Evolutionary conservation across 1,140 invertebrate genomes (phyloP), one percentile per base, ranked within the genome.

Genomic region (Gryon sp.): DNA sequence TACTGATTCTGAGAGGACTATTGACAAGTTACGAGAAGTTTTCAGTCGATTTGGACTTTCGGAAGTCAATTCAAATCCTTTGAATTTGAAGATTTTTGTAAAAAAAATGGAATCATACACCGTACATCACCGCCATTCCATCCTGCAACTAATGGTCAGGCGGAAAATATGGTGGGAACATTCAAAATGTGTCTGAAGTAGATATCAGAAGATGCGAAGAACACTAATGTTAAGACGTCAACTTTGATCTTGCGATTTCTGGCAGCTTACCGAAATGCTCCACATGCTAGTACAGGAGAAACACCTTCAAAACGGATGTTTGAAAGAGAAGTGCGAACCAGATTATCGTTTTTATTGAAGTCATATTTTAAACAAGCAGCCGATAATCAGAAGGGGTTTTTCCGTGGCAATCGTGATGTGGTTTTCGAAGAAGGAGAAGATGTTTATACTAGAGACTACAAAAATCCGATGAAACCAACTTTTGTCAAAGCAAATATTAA

Each of bases 391-490:
- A 69, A 41, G 1, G 26, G 69, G 14, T 60, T 38, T 34, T 72
- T 77, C 57, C 14, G 60, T n/a, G 69, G 70, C 2, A 48, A 75
- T n/a, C 38, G 76, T 36, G 19, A 66, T 2, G 12, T 70, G 11
- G 15, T 34, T 14, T 79, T 81, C 46, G 20, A 43, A 19, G 46
- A 28, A 14, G 76, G 65, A 1, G 76, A 79, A 34, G 26, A 48
- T n/a, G 76, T 81, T 8, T 79, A 76, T 16, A 48, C 43, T 11
- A 69, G 53, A 34, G 66, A 70, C 69, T 80, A 75, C 19, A 73
- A 53, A 38, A 66, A 72, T 32, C 75, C 75, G 7, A 60, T 43
- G 48, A 75, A 78, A 48, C 72, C 66, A 28, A 41, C 28, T 6
- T 80, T 75, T 75, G 34, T 12, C n/a, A 62, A 62, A 46, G 73